A percentile compares a stretch with the other conserved stretches of the same genome.
These are phyloP conservation scores for Drosophila chauvacae DNA, from an alignment of 1,140 invertebrate genomes.

Conservation along the genomic window DNA sequence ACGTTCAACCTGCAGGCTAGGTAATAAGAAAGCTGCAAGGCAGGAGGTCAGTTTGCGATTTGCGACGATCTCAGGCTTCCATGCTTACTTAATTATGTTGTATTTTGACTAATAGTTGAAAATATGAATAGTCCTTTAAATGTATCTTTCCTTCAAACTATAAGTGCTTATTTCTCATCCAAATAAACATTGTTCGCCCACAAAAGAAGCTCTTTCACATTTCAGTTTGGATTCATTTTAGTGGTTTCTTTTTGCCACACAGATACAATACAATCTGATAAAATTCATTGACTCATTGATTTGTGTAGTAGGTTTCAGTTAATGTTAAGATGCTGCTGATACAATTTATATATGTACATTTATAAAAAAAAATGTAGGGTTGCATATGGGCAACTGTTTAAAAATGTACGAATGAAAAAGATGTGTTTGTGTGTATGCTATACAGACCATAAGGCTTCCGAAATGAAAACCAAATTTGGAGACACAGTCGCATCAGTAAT, in stretches of 20 bases:
- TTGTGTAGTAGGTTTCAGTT: neutral
- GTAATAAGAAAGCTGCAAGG: neutral
- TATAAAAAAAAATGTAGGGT: neutral
- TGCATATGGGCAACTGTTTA: neutral
- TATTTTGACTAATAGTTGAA: conserved; percentile 43
- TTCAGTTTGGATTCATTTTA: too few relatives aligned
- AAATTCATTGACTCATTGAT: neutral
- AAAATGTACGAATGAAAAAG: neutral
- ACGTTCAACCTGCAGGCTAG: conserved; percentile 3
- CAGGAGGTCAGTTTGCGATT: neutral
- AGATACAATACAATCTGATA: neutral
- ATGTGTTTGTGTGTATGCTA: neutral
- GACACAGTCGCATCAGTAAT: conserved; percentile 35
- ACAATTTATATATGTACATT: neutral
- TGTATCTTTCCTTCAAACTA: too few relatives aligned
- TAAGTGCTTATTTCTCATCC: too few relatives aligned
- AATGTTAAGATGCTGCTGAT: conserved; percentile 1
- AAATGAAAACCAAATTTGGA: conserved; percentile 26
- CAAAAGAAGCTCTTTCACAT: neutral
- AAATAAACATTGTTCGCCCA: neutral
- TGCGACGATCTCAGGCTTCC: neutral
- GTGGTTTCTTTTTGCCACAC: neutral
- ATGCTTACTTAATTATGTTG: neutral
- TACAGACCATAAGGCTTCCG: conserved; percentile 1
- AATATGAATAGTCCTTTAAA: too few relatives aligned